phyloP scores from a whole-genome alignment of 2,888 invertebrate species.

The Sinohyriopsis cumingii region DNA sequence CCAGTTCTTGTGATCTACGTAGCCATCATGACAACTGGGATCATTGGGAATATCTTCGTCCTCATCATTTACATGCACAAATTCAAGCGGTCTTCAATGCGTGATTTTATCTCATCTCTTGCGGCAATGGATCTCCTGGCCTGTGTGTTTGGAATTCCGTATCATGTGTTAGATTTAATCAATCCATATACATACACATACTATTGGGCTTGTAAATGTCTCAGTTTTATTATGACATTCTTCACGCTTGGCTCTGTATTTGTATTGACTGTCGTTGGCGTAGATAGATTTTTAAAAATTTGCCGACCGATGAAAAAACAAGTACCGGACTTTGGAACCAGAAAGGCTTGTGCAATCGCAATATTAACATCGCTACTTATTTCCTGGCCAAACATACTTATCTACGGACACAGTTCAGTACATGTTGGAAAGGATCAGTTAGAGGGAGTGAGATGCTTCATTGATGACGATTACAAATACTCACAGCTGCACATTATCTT shows the following conservation, averaged over 20 bases:
- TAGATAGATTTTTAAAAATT: constrained; percentile 49
- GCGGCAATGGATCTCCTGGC: constrained; percentile 28
- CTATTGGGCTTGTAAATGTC: constrained; percentile 18
- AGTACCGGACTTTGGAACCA: constrained; percentile 36
- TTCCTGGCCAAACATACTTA: constrained; percentile 39
- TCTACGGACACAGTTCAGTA: constrained; percentile 48
- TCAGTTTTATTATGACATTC: constrained; percentile 27
- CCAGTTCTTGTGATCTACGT: constrained; percentile 19
- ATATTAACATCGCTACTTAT: constrained; percentile 24
- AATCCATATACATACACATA: constrained; percentile 19
- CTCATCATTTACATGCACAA: constrained; percentile 27
- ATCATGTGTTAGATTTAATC: constrained; percentile 28
- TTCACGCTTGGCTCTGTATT: constrained; percentile 29
- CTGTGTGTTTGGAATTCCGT: constrained; percentile 36
- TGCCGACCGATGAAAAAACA: constrained; percentile 50
- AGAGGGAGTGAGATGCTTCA: constrained; percentile 46
- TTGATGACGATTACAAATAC: constrained; percentile 30
- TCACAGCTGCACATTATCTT: constrained; percentile 37
- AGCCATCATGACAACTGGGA: constrained; percentile 21
- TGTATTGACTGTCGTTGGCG: constrained; percentile 30
- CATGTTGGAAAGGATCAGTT: constrained; percentile 24
- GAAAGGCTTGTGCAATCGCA: constrained; percentile 33
- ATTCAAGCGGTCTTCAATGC: constrained; percentile 27
- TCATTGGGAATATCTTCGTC: constrained; percentile 30
- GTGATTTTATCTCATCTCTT: constrained; percentile 32